These are phyloP conservation scores for Agrochola circellaris DNA, from an alignment of 2,888 invertebrate genomes.

Conservation along the genomic window DNA sequence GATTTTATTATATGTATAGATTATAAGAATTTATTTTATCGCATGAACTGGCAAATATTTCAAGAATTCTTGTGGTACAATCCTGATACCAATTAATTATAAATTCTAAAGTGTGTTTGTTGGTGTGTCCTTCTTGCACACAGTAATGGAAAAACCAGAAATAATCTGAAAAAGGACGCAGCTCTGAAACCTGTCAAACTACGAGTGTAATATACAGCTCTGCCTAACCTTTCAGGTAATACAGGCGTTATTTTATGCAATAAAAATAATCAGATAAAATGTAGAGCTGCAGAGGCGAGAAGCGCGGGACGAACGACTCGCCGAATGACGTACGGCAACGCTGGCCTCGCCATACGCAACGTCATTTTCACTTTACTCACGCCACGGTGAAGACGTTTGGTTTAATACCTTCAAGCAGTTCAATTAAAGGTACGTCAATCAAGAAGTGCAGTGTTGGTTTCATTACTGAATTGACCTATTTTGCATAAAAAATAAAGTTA, in stretches of 20 bases:
- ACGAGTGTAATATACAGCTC: neutral
- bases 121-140: neutral
- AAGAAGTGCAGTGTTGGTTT: conserved; percentile 16
- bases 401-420: neutral
- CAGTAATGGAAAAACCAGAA: neutral
- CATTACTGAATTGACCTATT: neutral
- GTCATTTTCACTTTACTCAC: neutral
- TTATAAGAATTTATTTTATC: neutral
- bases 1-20: too few species aligned
- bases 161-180: neutral
- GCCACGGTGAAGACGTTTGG: conserved; percentile 10
- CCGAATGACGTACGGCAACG: neutral
- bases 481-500: neutral
- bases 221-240: neutral
- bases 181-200: neutral
- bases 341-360: neutral
- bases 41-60: neutral
- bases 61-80: neutral
- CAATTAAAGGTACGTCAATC: neutral
- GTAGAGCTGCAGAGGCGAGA: neutral
- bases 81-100: neutral
- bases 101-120: neutral
- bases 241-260: neutral
- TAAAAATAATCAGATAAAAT: neutral
- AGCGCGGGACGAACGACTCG: conserved; percentile 8